These are phyloP conservation scores for Acanthoscelides obtectus DNA, from an alignment of 2,888 invertebrate genomes.

Conservation along the genomic window DNA sequence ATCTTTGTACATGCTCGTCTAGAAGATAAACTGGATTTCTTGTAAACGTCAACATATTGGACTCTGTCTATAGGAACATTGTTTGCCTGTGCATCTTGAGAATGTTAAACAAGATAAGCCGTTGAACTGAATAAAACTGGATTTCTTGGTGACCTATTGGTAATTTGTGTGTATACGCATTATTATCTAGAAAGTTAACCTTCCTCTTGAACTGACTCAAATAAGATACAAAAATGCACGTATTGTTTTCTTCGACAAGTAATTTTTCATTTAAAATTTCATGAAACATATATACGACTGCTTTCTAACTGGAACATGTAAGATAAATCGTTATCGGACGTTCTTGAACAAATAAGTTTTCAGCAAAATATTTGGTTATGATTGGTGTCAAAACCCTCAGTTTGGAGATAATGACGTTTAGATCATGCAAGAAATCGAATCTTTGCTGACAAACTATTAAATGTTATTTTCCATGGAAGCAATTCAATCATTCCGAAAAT, in stretches of 20 bases:
- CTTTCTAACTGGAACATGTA: neutral
- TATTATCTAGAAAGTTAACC: neutral
- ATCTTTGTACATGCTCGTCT: neutral
- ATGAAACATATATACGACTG: neutral
- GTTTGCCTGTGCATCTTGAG: neutral
- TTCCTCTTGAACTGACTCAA: neutral
- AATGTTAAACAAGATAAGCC: neutral
- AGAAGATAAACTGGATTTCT: neutral
- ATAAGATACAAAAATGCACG: neutral
- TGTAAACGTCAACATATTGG: neutral
- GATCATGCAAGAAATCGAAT: too few species aligned
- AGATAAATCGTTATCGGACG: neutral
- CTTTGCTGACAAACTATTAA: too few species aligned
- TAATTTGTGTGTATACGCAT: neutral
- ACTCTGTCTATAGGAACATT: neutral
- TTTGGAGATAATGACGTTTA: too few species aligned
- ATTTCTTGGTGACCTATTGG: neutral
- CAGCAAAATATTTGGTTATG: neutral
- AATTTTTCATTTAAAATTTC: neutral
- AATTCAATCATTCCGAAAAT: too few species aligned
- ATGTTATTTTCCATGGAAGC: too few species aligned
- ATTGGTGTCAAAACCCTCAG: neutral
- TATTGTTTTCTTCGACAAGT: neutral
- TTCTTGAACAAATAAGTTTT: neutral
- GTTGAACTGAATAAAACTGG: neutral